Percentiles rank a stretch among this genome's conserved stretches.
These are phyloP conservation scores for Plebejus argus DNA, from an alignment of 2,888 invertebrate genomes.

Conservation along the genomic window DNA sequence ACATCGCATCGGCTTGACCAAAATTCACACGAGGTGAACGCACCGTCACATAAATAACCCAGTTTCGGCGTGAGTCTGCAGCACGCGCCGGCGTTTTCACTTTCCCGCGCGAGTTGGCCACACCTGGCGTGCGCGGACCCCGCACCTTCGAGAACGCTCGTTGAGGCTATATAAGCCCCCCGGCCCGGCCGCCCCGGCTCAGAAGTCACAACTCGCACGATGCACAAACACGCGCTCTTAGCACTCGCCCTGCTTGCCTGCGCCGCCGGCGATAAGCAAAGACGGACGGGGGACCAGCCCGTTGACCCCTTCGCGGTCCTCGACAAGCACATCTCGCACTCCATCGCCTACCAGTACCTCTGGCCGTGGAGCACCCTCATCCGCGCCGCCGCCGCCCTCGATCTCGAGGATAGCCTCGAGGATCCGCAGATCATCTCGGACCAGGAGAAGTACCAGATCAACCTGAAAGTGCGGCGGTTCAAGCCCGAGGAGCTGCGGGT, in stretches of 20 bases:
- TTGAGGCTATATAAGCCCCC: constrained; percentile 67
- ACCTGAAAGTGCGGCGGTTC: constrained; percentile 63
- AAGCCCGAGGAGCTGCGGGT: constrained; percentile 68
- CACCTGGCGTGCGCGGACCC: constrained; percentile 59
- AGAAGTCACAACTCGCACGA: constrained; percentile 47
- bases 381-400: constrained; percentile 60
- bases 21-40: constrained; percentile 38
- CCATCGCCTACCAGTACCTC: constrained; percentile 63
- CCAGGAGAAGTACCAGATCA: constrained; percentile 60
- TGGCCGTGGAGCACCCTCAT: constrained; percentile 74
- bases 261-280: constrained; percentile 53
- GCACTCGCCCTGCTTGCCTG: constrained; percentile 53
- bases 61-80: constrained; percentile 42
- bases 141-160: constrained; percentile 68
- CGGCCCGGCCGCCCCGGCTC: constrained; percentile 49
- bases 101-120: constrained; percentile 58
- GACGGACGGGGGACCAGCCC: constrained; percentile 40
- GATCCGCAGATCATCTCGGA: constrained; percentile 67
- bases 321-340: constrained; percentile 65
- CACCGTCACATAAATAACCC: constrained; percentile 40
- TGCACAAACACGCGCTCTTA: constrained; percentile 59
- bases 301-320: constrained; percentile 65
- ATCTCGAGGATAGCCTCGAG: constrained; percentile 59
- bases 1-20: constrained; percentile 18
- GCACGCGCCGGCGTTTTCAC: constrained; percentile 41